These are phyloP conservation scores for Hymenochirus boettgeri DNA, from an alignment of 2,113 vertebrate species.

Conservation along the genomic window DNA sequence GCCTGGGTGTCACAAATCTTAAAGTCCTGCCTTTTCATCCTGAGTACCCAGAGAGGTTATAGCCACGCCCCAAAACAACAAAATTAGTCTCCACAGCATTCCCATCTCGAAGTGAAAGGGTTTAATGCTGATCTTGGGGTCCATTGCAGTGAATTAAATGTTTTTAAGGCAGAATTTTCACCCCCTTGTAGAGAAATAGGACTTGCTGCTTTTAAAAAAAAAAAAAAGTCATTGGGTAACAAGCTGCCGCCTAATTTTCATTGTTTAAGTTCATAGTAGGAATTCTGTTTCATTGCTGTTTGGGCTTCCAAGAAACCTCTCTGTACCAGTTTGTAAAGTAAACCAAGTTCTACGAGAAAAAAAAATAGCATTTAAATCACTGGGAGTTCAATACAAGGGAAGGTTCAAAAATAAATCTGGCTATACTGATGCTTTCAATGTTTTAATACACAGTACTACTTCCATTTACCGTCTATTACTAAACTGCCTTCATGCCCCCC, in stretches of 20 bases:
- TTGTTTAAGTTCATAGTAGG: not conserved
- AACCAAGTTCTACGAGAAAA: slow-evolving; percentile 72
- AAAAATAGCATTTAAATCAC: not conserved
- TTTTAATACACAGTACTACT: too few species aligned
- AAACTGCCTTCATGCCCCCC: too few species aligned
- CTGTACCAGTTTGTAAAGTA: slow-evolving; percentile 82
- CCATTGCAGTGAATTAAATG: not conserved
- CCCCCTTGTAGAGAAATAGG: slow-evolving; percentile 37
- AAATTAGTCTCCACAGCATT: slow-evolving; percentile 4
- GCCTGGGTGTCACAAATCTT: slow-evolving; percentile 14
- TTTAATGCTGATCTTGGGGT: not conserved
- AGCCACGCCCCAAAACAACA: not conserved
- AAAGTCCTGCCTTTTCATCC: slow-evolving; percentile 13
- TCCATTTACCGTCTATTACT: too few species aligned
- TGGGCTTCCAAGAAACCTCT: slow-evolving; percentile 77
- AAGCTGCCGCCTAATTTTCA: not conserved
- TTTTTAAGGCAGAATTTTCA: slow-evolving; percentile 7
- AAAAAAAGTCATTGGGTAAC: slow-evolving; percentile 13
- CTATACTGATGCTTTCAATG: too few species aligned
- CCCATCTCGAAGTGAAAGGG: not conserved
- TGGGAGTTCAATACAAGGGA: too few species aligned
- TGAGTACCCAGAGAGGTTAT: slow-evolving; percentile 17
- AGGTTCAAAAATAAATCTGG: not conserved
- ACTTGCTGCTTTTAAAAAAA: slow-evolving; percentile 31
- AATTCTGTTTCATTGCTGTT: slow-evolving; percentile 67